These are phyloP conservation scores for Hypsopygia costalis DNA, from an alignment of 2,888 invertebrate species.

Conservation along the genomic window DNA sequence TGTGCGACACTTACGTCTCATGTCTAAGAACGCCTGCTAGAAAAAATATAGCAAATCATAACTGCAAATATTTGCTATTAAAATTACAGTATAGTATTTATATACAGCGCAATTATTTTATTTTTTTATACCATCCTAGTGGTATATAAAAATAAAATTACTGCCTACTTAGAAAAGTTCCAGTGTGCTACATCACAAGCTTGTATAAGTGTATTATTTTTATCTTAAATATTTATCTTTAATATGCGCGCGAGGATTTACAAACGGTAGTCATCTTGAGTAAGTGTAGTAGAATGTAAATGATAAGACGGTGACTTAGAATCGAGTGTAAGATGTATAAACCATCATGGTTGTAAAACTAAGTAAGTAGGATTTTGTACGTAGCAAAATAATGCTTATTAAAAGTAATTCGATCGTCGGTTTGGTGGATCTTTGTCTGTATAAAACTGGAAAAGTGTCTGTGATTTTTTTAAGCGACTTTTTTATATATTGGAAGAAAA, in stretches of 20 bases:
- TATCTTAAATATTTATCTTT: constrained; percentile 30
- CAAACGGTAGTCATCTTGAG: constrained; percentile 44
- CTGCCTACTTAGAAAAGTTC: background rate
- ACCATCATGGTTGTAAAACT: constrained; percentile 80
- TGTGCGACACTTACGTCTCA: too few species aligned
- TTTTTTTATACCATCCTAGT: too few species aligned
- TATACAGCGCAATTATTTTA: too few species aligned
- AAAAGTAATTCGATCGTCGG: constrained; percentile 66
- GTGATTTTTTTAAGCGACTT: constrained; percentile 82
- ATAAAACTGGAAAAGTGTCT: constrained; percentile 72
- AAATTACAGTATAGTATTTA: background rate
- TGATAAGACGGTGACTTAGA: constrained; percentile 43
- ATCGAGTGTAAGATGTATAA: constrained; percentile 56
- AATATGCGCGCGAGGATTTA: constrained; percentile 44
- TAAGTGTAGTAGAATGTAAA: constrained; percentile 41
- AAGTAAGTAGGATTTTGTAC: constrained; percentile 77
- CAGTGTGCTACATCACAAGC: constrained; percentile 1
- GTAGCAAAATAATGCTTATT: constrained; percentile 71
- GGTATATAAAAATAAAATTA: too few species aligned
- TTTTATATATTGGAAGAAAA: constrained; percentile 77
- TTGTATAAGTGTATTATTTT: constrained; percentile 14
- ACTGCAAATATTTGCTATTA: background rate
- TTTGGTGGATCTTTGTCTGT: constrained; percentile 78
- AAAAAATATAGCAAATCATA: background rate
- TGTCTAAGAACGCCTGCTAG: background rate